Base-by-base conservation (phyloP, 30 jellyfish, hydroid and myxozoan species). In the Sanderia malayensis region DNA sequence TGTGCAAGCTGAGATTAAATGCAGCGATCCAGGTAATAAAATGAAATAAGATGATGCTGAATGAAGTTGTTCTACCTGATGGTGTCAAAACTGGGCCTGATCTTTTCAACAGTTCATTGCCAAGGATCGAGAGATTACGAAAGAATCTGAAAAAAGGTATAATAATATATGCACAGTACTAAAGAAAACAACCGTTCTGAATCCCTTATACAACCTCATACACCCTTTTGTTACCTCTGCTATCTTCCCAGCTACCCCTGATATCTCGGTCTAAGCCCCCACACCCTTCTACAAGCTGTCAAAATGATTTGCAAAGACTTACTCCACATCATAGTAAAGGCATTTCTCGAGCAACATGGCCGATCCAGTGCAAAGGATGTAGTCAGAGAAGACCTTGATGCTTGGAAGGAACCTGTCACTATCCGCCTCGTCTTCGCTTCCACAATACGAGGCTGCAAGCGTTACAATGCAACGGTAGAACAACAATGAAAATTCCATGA, bases 341-440 rank as follows among this genome's bases (percentile, higher is more conserved):
- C 71, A 41, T 24, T 86, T 59, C 44, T 86, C 88, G 73, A 67
- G 37, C 45, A 86, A 86, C 30, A 78, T 34, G 10, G 80, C 41
- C 32, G 86, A 69, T 7, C 87, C 84, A 15, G 83, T 61, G 57
- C 96, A 87, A 47, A 87, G 29, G 13, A 87, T 71, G 94, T 91
- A 87, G 44, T 87, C 96, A 24, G 85, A 73, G 1, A 87, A 47
- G 0, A 87, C 46, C 70, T 87, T 87, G 67, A 87, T 71, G 63
- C 91, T 72, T 1, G 96, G 94, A 64, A 87, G 70, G 53, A 29
- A 71, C 32, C 75, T 86, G 41, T 73, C 84, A 19, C 52, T 82
- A 20, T 65, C 76, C 52, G 61, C 76, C 62, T 25, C 58, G 44
- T 29, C 49, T 37, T 52, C 64, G 34, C 25, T 24, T 4, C 18